Evolutionary conservation across 2,888 invertebrate genomes (phyloP).

Genomic region (Drosophila austrosaltans): DNA sequence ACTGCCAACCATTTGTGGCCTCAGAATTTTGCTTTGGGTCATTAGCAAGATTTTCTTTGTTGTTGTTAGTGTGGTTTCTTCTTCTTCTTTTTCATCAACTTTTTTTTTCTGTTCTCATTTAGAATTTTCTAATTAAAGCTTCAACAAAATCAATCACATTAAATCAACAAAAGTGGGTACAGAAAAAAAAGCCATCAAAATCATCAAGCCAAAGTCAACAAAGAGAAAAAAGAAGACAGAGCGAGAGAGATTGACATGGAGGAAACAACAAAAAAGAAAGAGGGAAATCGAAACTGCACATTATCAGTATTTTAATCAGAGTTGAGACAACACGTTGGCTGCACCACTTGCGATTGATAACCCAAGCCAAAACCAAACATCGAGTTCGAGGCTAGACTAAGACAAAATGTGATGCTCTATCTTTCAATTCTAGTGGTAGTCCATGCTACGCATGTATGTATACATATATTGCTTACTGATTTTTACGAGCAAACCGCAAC

Average conservation of each 20-base stretch:
- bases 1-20: constrained; percentile 12
- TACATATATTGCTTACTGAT: constrained; percentile 19
- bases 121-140: constrained; percentile 54
- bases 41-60: constrained; percentile 36
- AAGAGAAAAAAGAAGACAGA: constrained; percentile 15
- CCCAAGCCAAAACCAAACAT: constrained; percentile 30
- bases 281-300: constrained; percentile 32
- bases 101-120: neutral
- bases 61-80: constrained; percentile 1
- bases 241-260: neutral
- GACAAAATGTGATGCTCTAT: neutral
- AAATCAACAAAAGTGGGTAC: constrained; percentile 35
- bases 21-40: constrained; percentile 20
- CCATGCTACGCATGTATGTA: constrained; percentile 12
- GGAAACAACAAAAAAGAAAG: neutral
- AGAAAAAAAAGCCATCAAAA: constrained; percentile 37
- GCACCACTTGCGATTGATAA: constrained; percentile 58
- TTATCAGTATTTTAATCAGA: constrained; percentile 68
- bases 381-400: neutral
- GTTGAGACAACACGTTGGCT: constrained; percentile 35
- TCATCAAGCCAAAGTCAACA: constrained; percentile 30
- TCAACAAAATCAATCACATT: constrained; percentile 54
- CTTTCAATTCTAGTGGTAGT: neutral
- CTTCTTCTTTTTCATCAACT: neutral
- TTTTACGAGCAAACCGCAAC: constrained; percentile 10